Base-by-base conservation (phyloP, 2,888 invertebrate species). In the Steinernema scapterisci region DNA sequence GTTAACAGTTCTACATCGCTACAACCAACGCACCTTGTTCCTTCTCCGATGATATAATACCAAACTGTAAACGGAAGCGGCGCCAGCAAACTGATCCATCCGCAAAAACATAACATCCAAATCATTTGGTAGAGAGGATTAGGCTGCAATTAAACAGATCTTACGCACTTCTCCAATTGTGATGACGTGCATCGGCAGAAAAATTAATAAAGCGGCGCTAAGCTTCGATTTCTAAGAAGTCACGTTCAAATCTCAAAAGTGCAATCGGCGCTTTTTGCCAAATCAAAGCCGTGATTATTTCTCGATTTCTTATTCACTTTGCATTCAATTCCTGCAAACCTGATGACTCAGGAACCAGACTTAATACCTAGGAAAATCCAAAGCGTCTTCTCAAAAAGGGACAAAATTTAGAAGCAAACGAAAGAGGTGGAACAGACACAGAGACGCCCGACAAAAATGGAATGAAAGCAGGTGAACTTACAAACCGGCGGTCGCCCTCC, bases 91-190 rank as follows among this genome's bases (percentile, higher is more conserved):
- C 84, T 83, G 48, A 84, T 76, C 86, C 86, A 86, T 21, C 86
- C 85, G 75, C 85, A 85, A 45, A 83, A 83, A 25, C 83, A 83
- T 16, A 86, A 74, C 25, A 86, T 75, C 84, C 86, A 86, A 56
- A 86, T 86, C 85, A 86, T 86, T 77, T 87, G 86, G 72, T 86
- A 85, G 6, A 86, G 73, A 0, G 86, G 86, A 75, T 86, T 86
- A 16, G 85, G 85, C 85, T 86, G 76, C 46, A 84, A 81, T 13
- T 13, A 48, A 48, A 48, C n/a, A 7, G 13, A 48, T n/a, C 48
- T n/a, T 48, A 7, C 13, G 3, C 13, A 48, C 5, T 48, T 48
- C 3, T 19, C 2, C 3, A 7, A 3, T 19, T 48, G 48, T n/a
- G 19, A 19, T 48, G 3, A 48, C 2, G n/a, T n/a, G n/a, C n/a